These are phyloP conservation scores for Pongo pygmaeus DNA, from an alignment of 2,113 vertebrate genomes.

Conservation along the genomic window DNA sequence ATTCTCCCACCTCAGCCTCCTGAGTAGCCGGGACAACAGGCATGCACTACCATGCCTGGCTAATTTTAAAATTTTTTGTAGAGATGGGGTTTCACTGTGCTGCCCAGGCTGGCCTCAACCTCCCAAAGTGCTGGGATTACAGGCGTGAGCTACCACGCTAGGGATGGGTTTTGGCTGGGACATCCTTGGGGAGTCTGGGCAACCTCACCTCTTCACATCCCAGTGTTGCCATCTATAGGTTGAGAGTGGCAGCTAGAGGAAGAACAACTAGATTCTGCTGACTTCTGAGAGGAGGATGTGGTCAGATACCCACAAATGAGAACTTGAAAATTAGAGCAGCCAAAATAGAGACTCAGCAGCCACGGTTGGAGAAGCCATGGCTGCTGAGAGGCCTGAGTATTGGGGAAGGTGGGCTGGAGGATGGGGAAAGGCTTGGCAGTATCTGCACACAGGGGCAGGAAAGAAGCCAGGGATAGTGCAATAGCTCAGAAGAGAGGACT, in stretches of 20 bases:
- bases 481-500: not conserved
- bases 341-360: not conserved
- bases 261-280: not conserved
- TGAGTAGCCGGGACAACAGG: no score
- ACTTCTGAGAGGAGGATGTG: not conserved
- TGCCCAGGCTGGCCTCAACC: no score
- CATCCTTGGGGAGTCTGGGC: not conserved
- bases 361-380: accelerated
- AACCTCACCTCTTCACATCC: accelerated
- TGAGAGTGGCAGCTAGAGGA: no score
- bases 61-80: no score
- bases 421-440: not conserved
- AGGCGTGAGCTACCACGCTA: no score
- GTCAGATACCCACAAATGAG: not conserved
- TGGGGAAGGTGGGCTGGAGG: accelerated
- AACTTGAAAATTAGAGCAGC: not conserved
- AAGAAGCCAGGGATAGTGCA: not conserved
- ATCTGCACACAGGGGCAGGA: not conserved
- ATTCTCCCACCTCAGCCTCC: no score
- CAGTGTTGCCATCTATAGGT: not conserved
- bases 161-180: not conserved
- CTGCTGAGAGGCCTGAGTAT: not conserved
- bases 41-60: no score
- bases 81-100: no score
- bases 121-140: no score